These are phyloP conservation scores for Percopsis transmontana DNA, from an alignment of 2,113 vertebrate species.

Conservation along the genomic window DNA sequence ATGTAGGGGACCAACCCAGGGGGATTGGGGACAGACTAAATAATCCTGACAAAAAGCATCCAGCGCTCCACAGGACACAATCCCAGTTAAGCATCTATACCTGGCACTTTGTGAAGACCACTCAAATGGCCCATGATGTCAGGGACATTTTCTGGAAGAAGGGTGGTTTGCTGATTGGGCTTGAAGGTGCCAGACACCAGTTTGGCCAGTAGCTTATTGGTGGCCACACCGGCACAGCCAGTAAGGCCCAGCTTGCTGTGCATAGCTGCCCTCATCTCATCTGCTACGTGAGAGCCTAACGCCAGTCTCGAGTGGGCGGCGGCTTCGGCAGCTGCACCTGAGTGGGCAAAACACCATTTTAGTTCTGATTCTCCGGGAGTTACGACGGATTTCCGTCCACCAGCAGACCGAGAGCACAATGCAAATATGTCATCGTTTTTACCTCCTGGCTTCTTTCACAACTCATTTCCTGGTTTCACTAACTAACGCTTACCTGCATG, in stretches of 20 bases:
- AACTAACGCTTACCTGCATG: constrained; percentile 71
- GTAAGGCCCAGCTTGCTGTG: constrained; percentile 80
- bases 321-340: constrained; percentile 71
- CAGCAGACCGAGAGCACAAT: constrained; percentile 50
- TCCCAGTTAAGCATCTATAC: constrained; percentile 58
- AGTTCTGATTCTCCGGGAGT: background rate
- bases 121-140: constrained; percentile 77
- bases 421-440: constrained; percentile 46
- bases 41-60: too few relatives aligned
- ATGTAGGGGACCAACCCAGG: too few relatives aligned
- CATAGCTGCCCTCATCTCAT: constrained; percentile 81
- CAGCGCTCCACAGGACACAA: too few relatives aligned
- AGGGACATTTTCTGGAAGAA: constrained; percentile 80
- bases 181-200: constrained; percentile 87
- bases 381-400: background rate
- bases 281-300: constrained; percentile 84
- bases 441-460: constrained; percentile 27
- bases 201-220: constrained; percentile 88
- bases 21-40: too few relatives aligned
- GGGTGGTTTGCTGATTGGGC: constrained; percentile 89
- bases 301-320: constrained; percentile 69
- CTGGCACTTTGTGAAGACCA: constrained; percentile 80
- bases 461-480: constrained; percentile 42
- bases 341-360: constrained; percentile 6
- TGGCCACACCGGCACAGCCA: constrained; percentile 85